Evolutionary conservation across 2,888 invertebrate genomes (phyloP).

Genomic region (Magallana nippona): DNA sequence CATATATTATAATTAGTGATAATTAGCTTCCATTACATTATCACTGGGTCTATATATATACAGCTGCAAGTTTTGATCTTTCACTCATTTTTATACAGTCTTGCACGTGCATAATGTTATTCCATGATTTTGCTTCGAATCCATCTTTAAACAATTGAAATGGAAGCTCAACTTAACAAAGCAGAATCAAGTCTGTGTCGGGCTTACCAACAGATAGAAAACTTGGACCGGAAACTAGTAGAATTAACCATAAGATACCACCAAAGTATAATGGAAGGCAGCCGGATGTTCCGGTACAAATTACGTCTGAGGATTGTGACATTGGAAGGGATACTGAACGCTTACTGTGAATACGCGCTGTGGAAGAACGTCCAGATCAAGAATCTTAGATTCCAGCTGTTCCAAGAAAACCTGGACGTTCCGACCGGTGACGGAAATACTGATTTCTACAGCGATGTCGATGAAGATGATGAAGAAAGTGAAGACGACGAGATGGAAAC

Average conservation of each 20-base stretch:
- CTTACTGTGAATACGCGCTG: slow-evolving; percentile 58
- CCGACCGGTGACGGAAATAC: neutral
- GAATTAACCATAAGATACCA: slow-evolving; percentile 54
- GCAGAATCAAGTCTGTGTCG: slow-evolving; percentile 48
- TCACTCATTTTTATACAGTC: neutral
- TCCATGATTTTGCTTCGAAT: no score
- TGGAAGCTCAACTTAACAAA: slow-evolving; percentile 53
- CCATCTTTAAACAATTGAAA: neutral
- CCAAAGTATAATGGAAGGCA: slow-evolving; percentile 44
- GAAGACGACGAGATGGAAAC: neutral
- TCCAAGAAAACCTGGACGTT: slow-evolving; percentile 41
- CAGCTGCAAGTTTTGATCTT: neutral
- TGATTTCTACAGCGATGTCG: slow-evolving; percentile 12
- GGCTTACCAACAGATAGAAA: slow-evolving; percentile 56
- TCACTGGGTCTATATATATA: neutral
- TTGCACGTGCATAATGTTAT: no score
- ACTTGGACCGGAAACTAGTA: slow-evolving; percentile 51
- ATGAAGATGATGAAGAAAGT: slow-evolving; percentile 21
- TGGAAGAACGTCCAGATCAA: slow-evolving; percentile 59
- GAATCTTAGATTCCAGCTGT: slow-evolving; percentile 54
- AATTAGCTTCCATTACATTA: neutral
- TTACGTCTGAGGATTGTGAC: slow-evolving; percentile 58
- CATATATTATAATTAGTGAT: no score
- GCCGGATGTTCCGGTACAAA: slow-evolving; percentile 55
- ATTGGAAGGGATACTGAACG: slow-evolving; percentile 57